Conservation (phyloP, 2,888 invertebrate genomes). For the Agriopis aurantiaria region DNA sequence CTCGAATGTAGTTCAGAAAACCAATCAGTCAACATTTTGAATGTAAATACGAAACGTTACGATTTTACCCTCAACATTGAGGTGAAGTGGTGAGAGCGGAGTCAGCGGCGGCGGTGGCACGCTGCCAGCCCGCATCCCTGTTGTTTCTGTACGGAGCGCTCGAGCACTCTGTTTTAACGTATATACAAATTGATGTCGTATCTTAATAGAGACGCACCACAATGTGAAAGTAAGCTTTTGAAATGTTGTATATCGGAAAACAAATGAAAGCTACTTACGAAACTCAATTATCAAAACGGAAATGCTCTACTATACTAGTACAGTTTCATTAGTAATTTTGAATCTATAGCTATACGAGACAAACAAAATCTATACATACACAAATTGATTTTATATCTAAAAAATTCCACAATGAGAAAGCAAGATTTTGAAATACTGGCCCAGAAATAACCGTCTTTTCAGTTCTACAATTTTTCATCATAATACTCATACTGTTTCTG, state of each 20-base stretch:
- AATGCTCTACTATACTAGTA: too few species aligned
- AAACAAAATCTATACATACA: too few species aligned
- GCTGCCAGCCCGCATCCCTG: slow-evolving; percentile 54
- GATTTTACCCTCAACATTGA: slow-evolving; percentile 39
- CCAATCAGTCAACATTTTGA: slow-evolving; percentile 19
- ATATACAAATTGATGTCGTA: slow-evolving; percentile 19
- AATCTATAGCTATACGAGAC: too few species aligned
- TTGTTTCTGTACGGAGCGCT: slow-evolving; percentile 34
- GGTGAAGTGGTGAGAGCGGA: slow-evolving; percentile 55
- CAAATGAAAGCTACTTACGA: background rate
- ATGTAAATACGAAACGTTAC: slow-evolving; percentile 29
- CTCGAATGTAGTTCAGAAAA: slow-evolving; percentile 1
- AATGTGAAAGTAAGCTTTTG: slow-evolving; percentile 1
- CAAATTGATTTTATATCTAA: too few species aligned
- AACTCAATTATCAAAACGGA: too few species aligned
- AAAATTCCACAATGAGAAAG: too few species aligned
- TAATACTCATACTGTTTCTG: too few species aligned
- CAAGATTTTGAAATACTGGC: too few species aligned
- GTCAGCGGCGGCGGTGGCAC: slow-evolving; percentile 63
- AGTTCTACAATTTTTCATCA: too few species aligned
- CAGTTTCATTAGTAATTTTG: too few species aligned
- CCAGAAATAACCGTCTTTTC: too few species aligned
- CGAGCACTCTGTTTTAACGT: slow-evolving; percentile 15
- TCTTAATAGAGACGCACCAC: slow-evolving; percentile 11
- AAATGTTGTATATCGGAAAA: background rate